phyloP scores from a whole-genome alignment of 2,797 vertebrate species.

The Salarias fasciatus region DNA sequence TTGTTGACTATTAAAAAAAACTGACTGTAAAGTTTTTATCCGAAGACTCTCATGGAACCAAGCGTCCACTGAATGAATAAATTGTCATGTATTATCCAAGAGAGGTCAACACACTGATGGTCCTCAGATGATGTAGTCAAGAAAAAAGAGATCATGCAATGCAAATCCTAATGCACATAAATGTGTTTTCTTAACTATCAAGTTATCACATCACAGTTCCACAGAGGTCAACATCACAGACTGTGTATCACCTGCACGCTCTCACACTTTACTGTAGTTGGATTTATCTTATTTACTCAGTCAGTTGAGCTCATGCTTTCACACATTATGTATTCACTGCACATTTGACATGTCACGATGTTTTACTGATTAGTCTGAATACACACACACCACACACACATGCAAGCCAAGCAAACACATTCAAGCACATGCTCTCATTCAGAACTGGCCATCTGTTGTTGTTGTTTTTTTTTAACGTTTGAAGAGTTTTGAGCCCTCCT shows the following conservation, averaged over 20 bases:
- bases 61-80: too few relatives aligned
- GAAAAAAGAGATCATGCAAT: conserved; percentile 14
- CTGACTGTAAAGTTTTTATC: too few relatives aligned
- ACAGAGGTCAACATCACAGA: too few relatives aligned
- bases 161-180: too few relatives aligned
- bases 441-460: not conserved
- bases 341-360: conserved; percentile 11
- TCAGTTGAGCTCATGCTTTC: conserved; percentile 18
- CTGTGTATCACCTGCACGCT: conserved; percentile 6
- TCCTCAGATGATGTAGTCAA: conserved; percentile 46
- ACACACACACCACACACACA: too few relatives aligned
- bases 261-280: not conserved
- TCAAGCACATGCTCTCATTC: not conserved
- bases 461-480: too few relatives aligned
- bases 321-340: conserved; percentile 21
- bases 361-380: conserved; percentile 3
- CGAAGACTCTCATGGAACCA: too few relatives aligned
- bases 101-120: conserved; percentile 6
- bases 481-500: too few relatives aligned
- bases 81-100: too few relatives aligned
- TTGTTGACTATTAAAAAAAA: too few relatives aligned
- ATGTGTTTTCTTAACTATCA: too few relatives aligned
- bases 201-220: too few relatives aligned
- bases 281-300: conserved; percentile 10
- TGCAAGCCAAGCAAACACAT: not conserved